Conservation (phyloP, 2,113 vertebrate species). For the Mohoua ochrocephala region DNA sequence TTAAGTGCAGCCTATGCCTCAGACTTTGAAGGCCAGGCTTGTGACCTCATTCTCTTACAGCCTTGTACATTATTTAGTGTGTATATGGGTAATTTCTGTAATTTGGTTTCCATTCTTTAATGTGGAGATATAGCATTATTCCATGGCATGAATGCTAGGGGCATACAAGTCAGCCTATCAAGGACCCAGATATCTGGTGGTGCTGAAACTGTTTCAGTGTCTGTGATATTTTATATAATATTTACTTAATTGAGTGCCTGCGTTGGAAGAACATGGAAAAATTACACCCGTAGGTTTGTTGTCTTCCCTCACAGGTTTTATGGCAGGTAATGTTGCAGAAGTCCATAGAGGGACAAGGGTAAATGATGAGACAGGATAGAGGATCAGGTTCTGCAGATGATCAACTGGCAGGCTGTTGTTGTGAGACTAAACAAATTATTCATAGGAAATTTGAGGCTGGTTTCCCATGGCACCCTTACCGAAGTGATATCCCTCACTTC, state of each 20-base stretch:
- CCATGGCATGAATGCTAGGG: neutral
- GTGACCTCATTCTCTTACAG: neutral
- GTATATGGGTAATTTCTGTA: neutral
- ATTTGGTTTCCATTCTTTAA: neutral
- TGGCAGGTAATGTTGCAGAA: neutral
- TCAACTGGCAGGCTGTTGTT: neutral
- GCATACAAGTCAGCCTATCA: neutral
- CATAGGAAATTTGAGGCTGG: neutral
- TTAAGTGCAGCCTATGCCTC: neutral
- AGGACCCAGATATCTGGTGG: neutral
- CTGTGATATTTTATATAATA: neutral
- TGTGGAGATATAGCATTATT: neutral
- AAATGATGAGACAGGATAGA: neutral
- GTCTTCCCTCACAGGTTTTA: neutral
- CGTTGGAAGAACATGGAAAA: neutral
- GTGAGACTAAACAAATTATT: constrained; percentile 21
- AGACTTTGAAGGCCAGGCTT: neutral
- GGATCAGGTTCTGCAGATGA: neutral
- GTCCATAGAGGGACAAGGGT: neutral
- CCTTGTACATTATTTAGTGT: neutral
- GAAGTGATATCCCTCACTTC: neutral
- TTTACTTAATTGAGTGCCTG: neutral
- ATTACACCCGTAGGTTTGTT: neutral
- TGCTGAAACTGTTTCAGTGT: neutral
- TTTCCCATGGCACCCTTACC: neutral